A percentile compares a stretch with the other conserved stretches of the same genome.
Conservation (phyloP, 1,140 invertebrate species). For the Philopotamus ludificatus region DNA sequence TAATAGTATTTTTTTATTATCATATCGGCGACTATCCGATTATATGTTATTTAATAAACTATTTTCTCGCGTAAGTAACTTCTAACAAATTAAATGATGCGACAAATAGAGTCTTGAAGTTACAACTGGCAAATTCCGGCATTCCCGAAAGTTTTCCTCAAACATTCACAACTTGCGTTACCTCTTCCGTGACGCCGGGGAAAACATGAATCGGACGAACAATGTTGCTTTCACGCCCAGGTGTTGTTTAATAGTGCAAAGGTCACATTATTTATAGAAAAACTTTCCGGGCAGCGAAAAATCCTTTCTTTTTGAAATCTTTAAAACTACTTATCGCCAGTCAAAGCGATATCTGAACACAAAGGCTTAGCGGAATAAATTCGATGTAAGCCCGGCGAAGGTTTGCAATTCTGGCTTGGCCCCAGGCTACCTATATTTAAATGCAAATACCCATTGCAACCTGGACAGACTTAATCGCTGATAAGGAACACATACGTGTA, state of each 20-base stretch:
- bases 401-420: conserved; percentile 18
- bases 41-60: too few relatives aligned
- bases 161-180: neutral
- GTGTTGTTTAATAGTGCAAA: neutral
- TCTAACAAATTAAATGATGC: too few relatives aligned
- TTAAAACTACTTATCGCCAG: conserved; percentile 22
- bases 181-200: too few relatives aligned
- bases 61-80: too few relatives aligned
- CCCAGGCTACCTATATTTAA: conserved; percentile 34
- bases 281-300: neutral
- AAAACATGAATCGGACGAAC: too few relatives aligned
- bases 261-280: neutral
- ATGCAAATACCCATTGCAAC: conserved; percentile 28
- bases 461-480: neutral
- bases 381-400: conserved; percentile 26
- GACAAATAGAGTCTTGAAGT: too few relatives aligned
- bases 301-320: neutral
- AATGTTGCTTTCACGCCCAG: neutral
- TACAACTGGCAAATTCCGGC: too few relatives aligned
- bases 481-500: conserved; percentile 1
- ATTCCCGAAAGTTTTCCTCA: neutral
- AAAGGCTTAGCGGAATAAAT: conserved; percentile 28
- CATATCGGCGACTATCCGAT: too few relatives aligned
- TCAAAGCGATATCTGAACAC: conserved; percentile 26
- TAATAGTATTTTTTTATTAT: too few relatives aligned